Conservation (phyloP, 2,888 invertebrate species). For the Lasioglossum morio region DNA sequence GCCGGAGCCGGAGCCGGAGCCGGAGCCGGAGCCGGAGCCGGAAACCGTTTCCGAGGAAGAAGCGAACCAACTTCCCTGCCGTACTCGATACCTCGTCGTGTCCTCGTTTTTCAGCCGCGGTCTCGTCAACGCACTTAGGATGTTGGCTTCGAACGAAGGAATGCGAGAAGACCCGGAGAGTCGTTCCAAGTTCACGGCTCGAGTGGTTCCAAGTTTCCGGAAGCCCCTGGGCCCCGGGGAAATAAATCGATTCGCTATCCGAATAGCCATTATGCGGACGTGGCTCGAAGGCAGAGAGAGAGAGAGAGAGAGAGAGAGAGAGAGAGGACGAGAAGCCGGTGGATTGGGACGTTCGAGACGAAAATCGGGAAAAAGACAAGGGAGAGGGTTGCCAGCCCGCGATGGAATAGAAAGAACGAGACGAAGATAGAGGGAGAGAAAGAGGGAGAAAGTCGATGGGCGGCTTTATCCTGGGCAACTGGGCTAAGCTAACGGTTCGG, state of each 20-base stretch:
- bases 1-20: no score
- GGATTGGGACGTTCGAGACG: slow-evolving; percentile 34
- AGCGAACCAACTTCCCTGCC: background rate
- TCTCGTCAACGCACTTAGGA: background rate
- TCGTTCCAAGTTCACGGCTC: slow-evolving; percentile 60
- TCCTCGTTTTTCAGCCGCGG: background rate
- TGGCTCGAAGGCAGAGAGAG: slow-evolving; percentile 62
- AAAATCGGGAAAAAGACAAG: background rate
- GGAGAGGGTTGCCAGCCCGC: background rate
- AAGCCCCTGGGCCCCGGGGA: slow-evolving; percentile 71
- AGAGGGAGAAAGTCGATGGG: slow-evolving; percentile 18
- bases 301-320: no score
- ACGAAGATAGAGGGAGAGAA: slow-evolving; percentile 15
- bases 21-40: no score
- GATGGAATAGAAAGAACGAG: slow-evolving; percentile 27
- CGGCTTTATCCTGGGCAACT: slow-evolving; percentile 67
- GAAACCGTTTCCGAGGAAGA: background rate
- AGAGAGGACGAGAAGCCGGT: slow-evolving; percentile 36
- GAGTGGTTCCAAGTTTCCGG: slow-evolving; percentile 65
- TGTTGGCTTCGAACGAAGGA: slow-evolving; percentile 34
- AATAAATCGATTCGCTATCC: slow-evolving; percentile 81
- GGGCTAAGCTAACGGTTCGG: slow-evolving; percentile 79
- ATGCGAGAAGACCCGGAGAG: slow-evolving; percentile 39
- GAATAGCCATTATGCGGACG: slow-evolving; percentile 77
- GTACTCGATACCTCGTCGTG: background rate